A percentile compares a stretch with the other conserved stretches of the same genome.
Evolutionary conservation across 2,888 invertebrate genomes (phyloP).

Genomic region (Diplolepis rosae): DNA sequence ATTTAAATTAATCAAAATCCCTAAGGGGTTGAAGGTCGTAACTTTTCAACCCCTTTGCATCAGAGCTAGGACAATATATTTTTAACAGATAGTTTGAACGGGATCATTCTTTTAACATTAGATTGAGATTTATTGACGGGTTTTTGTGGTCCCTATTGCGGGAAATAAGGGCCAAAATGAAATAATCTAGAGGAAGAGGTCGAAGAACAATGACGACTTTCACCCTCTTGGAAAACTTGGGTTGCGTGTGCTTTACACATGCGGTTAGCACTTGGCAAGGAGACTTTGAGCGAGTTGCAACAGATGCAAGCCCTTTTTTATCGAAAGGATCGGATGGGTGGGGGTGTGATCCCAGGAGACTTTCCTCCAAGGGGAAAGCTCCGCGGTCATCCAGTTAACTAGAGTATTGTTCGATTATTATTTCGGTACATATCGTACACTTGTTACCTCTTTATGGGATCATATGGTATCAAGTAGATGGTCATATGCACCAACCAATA

Average conservation of each 20-base stretch:
- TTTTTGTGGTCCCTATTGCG: constrained; percentile 20
- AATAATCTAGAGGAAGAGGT: constrained; percentile 36
- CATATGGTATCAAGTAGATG: constrained; percentile 50
- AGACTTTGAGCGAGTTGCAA: constrained; percentile 46
- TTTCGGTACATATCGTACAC: constrained; percentile 74
- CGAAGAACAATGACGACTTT: constrained; percentile 48
- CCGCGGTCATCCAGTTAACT: constrained; percentile 69
- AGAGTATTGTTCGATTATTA: constrained; percentile 73
- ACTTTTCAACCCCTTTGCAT: background rate
- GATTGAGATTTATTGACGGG: constrained; percentile 59
- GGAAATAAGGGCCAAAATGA: constrained; percentile 14
- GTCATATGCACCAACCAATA: constrained; percentile 27
- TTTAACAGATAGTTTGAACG: constrained; percentile 58
- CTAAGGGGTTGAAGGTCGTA: constrained; percentile 3
- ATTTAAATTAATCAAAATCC: background rate
- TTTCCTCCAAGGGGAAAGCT: constrained; percentile 51
- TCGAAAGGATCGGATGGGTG: constrained; percentile 35
- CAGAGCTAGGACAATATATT: constrained; percentile 46
- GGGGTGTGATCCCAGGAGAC: constrained; percentile 61
- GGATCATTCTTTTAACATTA: constrained; percentile 38
- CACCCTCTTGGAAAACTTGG: constrained; percentile 54
- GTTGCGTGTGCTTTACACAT: constrained; percentile 57
- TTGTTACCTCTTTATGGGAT: constrained; percentile 71
- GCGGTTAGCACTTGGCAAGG: background rate
- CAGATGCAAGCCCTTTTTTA: constrained; percentile 62